phyloP scores from a whole-genome alignment of 2,113 vertebrate species.

The Tyto alba region DNA sequence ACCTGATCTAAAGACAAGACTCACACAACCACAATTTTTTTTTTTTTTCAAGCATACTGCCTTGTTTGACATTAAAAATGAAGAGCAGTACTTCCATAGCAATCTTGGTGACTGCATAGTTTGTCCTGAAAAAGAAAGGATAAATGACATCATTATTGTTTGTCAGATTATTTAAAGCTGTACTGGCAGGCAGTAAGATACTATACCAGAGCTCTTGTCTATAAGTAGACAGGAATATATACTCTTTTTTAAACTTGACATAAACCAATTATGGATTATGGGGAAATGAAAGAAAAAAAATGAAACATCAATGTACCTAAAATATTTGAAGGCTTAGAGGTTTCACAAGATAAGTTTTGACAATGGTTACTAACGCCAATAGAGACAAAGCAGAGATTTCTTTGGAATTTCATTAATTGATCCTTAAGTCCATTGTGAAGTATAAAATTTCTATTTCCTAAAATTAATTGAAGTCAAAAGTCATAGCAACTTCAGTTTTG shows the following conservation, averaged over 20 bases:
- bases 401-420: neutral
- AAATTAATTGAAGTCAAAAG: neutral
- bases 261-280: neutral
- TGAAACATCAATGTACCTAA: neutral
- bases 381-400: neutral
- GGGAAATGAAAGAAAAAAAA: neutral
- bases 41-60: neutral
- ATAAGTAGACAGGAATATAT: neutral
- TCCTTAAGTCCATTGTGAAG: neutral
- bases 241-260: neutral
- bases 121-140: neutral
- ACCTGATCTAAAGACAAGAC: neutral
- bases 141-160: neutral
- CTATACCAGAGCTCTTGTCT: neutral
- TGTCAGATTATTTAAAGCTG: neutral
- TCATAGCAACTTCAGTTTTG: neutral
- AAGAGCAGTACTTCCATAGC: neutral
- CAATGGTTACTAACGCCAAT: neutral
- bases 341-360: neutral
- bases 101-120: neutral
- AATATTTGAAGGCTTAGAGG: neutral
- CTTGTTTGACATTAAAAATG: neutral
- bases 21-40: neutral
- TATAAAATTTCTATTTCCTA: neutral
- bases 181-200: neutral